Conservation (phyloP, 2,797 vertebrate genomes). For the Halcyon leucocephala region DNA sequence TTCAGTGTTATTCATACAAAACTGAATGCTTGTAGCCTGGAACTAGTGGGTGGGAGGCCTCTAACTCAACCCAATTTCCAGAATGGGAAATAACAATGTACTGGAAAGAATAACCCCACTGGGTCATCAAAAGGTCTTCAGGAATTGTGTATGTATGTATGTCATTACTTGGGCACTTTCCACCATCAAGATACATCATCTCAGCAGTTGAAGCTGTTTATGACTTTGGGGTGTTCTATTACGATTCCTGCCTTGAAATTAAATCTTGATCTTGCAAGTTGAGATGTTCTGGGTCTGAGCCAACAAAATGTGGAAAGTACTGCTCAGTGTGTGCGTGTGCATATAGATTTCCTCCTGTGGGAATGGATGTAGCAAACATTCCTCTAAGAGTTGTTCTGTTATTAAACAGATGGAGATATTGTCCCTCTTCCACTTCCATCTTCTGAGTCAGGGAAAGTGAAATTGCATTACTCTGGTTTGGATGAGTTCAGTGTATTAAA, state of each 20-base stretch:
- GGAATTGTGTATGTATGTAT: too few species aligned
- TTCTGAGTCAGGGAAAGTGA: neutral
- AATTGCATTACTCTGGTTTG: neutral
- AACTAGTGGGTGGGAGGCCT: neutral
- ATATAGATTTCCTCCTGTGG: neutral
- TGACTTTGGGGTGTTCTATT: neutral
- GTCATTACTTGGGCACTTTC: neutral
- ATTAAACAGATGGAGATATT: constrained; percentile 13
- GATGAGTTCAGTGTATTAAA: neutral
- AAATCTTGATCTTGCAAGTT: neutral
- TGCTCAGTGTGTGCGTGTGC: neutral
- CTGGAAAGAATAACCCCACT: neutral
- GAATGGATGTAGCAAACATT: neutral
- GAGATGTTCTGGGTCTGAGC: constrained; percentile 20
- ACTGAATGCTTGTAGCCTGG: neutral
- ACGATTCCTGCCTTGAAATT: neutral
- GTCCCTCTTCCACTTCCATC: neutral
- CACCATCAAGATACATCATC: neutral
- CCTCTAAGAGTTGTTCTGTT: neutral
- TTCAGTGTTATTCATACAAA: neutral
- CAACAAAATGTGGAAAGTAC: neutral
- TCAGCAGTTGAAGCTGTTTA: neutral
- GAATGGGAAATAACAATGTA: neutral
- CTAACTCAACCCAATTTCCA: neutral
- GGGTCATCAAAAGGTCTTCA: neutral